Base-by-base conservation (phyloP, 2,888 invertebrate genomes). In the Chydorus sphaericus region DNA sequence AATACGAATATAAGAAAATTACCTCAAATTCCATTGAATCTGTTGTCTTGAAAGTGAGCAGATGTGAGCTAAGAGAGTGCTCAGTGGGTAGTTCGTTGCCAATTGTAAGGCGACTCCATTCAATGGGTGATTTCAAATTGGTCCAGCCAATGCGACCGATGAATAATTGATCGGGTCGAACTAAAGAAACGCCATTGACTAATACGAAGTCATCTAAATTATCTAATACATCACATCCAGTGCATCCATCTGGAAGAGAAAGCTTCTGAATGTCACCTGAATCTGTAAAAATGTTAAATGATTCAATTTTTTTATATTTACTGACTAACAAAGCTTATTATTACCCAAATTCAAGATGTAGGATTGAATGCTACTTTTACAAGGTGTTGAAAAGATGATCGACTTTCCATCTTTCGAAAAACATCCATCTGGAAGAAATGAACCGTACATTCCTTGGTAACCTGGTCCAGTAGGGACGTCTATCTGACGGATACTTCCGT, bases 291-390 rank as follows among this genome's bases (percentile, higher is more conserved):
- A n/a, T n/a, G n/a, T n/a, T n/a, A n/a, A n/a, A n/a, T n/a, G n/a
- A n/a, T n/a, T n/a, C n/a, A n/a, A n/a, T n/a, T n/a, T n/a, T n/a
- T n/a, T n/a, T n/a, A n/a, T n/a, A n/a, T n/a, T n/a, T n/a, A 20
- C 16, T 31, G 14, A 50, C 5, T 31, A 31, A 10, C 49, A 49
- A n/a, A n/a, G n/a, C n/a, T n/a, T 29, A 51, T 29, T 4, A 38
- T 8, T 70, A 83, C 83, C 78, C 51, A 79, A 69, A 66, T 82
- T 72, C 29, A 82, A 69, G 16, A 79, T 69, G 61, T 81, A 84
- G 16, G 76, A 74, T 60, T 76, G 74, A 1, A 78, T 68, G 59
- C 79, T 77, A 57, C 74, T 75, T 62, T 73, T 71, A 65, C 82
- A 81, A 28, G 75, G 74, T 1, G 82, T 79, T 39, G 79, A 79